Evolutionary conservation across 2,888 invertebrate genomes (phyloP).

Genomic region (Synanthedon myopaeformis): DNA sequence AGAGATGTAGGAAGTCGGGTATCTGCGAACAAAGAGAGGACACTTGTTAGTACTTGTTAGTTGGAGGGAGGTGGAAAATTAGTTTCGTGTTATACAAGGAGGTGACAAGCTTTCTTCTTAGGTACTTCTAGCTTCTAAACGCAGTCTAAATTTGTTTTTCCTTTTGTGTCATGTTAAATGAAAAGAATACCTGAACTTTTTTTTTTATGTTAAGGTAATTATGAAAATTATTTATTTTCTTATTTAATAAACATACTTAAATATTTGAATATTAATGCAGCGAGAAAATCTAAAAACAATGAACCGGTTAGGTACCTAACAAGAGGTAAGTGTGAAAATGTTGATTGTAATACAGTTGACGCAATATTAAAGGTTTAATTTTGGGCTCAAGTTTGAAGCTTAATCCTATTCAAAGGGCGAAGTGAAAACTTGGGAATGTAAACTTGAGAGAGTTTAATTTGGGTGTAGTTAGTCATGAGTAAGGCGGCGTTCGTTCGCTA

Average conservation of each 20-base stretch:
- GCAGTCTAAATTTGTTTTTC: too few species aligned
- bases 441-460: slow-evolving; percentile 12
- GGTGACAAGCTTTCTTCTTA: not conserved
- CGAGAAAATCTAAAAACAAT: too few species aligned
- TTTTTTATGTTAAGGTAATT: too few species aligned
- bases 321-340: not conserved
- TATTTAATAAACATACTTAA: too few species aligned
- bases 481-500: slow-evolving; percentile 15
- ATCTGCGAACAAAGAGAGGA: slow-evolving; percentile 63
- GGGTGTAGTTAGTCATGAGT: slow-evolving; percentile 15
- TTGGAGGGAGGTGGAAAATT: slow-evolving; percentile 22
- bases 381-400: slow-evolving; percentile 10
- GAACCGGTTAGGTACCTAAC: too few species aligned
- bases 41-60: slow-evolving; percentile 54
- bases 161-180: too few species aligned
- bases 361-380: not conserved
- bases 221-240: too few species aligned
- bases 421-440: slow-evolving; percentile 22
- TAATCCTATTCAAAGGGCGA: slow-evolving; percentile 22
- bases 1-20: slow-evolving; percentile 27
- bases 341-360: not conserved
- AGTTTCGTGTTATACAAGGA: slow-evolving; percentile 26
- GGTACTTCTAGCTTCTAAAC: too few species aligned
- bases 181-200: too few species aligned
- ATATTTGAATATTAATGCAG: too few species aligned